These are phyloP conservation scores for Porites evermanni DNA, from an alignment of 92 coral and sea anemone genomes.

Conservation along the genomic window DNA sequence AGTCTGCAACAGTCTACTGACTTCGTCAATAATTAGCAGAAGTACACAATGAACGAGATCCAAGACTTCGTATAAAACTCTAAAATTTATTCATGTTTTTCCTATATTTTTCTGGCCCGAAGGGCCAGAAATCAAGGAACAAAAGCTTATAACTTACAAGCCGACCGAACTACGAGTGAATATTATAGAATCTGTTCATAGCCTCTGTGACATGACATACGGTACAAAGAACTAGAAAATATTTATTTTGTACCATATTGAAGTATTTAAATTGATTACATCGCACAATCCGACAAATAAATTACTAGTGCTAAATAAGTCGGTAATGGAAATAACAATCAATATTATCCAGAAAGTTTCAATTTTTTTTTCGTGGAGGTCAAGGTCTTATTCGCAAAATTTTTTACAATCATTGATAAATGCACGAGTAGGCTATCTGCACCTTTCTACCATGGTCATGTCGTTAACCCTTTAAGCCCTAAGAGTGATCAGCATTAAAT, in stretches of 20 bases:
- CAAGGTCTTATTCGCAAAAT: conserved; percentile 19
- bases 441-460: not conserved
- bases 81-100: conserved; percentile 49
- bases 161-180: conserved; percentile 37
- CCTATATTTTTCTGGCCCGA: conserved; percentile 32
- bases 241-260: conserved; percentile 36
- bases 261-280: conserved; percentile 50
- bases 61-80: conserved; percentile 25
- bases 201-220: conserved; percentile 31
- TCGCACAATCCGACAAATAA: conserved; percentile 48
- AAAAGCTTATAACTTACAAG: conserved; percentile 35
- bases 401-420: conserved; percentile 22
- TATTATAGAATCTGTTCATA: conserved; percentile 36
- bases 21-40: not conserved
- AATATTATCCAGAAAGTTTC: conserved; percentile 19
- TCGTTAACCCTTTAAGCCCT: not conserved
- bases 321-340: conserved; percentile 35
- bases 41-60: not conserved
- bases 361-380: conserved; percentile 8
- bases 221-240: conserved; percentile 46
- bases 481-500: too few relatives aligned
- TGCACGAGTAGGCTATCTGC: not conserved
- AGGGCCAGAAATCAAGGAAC: conserved; percentile 37
- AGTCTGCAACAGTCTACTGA: not conserved
- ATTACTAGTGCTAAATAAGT: conserved; percentile 32